These are phyloP conservation scores for Dolichallabes microphthalmus DNA, from an alignment of 2,113 vertebrate species.

Conservation along the genomic window DNA sequence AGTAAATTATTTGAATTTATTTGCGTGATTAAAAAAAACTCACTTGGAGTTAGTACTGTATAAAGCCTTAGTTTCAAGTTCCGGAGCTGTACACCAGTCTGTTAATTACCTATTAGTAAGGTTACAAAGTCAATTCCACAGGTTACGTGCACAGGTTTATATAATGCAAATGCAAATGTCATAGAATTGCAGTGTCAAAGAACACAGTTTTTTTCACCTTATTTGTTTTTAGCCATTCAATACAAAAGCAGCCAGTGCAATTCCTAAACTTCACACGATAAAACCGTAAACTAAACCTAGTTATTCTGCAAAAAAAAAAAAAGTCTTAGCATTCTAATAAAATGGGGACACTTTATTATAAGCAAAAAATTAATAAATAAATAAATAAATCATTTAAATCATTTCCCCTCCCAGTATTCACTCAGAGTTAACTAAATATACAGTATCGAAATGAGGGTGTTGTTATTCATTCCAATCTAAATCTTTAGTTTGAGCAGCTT, in stretches of 20 bases:
- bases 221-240: background rate
- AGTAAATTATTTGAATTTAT: background rate
- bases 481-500: background rate
- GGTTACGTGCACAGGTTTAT: background rate
- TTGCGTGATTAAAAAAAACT: background rate
- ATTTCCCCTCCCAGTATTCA: background rate
- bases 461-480: conserved; percentile 16
- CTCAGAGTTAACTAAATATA: conserved; percentile 6
- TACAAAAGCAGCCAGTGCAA: background rate
- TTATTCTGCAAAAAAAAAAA: conserved; percentile 6
- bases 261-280: background rate
- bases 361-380: background rate
- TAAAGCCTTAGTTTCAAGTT: background rate
- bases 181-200: background rate
- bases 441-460: background rate
- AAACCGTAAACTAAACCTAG: background rate
- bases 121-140: background rate
- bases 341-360: background rate
- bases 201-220: background rate
- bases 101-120: background rate
- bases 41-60: background rate
- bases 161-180: background rate
- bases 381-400: background rate
- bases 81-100: background rate
- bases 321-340: background rate